These are phyloP conservation scores for Tribolium madens DNA, from an alignment of 1,140 invertebrate species.

Conservation along the genomic window DNA sequence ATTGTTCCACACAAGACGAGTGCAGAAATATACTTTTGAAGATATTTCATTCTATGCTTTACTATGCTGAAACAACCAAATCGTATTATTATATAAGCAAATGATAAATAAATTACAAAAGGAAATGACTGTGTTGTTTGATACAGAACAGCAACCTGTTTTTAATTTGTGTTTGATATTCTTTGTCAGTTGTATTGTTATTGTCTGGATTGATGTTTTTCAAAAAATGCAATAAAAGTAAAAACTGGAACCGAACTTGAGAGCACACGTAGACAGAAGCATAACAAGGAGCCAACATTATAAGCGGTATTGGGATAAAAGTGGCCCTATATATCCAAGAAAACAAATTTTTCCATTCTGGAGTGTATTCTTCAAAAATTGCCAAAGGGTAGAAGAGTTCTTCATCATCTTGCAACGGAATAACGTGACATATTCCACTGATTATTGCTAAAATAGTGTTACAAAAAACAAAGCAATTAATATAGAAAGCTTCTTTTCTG, in stretches of 20 bases:
- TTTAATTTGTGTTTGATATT: background rate
- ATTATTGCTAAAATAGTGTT: background rate
- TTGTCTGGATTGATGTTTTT: background rate
- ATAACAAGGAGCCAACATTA: background rate
- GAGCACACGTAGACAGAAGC: background rate
- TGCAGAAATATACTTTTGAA: background rate
- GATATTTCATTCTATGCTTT: background rate
- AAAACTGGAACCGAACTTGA: background rate
- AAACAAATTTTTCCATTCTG: background rate
- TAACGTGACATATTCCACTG: background rate
- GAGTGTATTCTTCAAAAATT: background rate
- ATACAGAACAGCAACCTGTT: background rate
- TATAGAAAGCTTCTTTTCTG: background rate
- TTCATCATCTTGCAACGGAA: background rate
- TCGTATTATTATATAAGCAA: background rate
- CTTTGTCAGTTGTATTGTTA: background rate
- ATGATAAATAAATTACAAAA: background rate
- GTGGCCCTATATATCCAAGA: background rate
- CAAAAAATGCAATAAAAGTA: background rate
- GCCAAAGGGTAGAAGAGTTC: background rate
- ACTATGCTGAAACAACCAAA: background rate
- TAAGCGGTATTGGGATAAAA: background rate
- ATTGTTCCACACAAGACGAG: background rate
- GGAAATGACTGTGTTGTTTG: background rate
- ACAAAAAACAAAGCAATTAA: background rate